Conservation (phyloP, 1,140 invertebrate species). For the Stenopsyche tienmushanensis region DNA sequence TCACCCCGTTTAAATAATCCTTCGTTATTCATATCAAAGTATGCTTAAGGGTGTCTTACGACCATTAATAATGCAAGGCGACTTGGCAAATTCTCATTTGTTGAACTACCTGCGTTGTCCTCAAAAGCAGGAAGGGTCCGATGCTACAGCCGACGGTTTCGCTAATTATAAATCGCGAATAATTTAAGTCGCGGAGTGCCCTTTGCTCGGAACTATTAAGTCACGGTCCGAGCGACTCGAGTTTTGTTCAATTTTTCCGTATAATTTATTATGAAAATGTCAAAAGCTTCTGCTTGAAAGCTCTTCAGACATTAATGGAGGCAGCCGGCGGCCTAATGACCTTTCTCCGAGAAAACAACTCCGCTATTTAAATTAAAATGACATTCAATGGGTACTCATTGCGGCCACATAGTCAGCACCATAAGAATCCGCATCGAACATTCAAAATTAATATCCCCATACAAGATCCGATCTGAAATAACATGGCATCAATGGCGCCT, state of each 20-base stretch:
- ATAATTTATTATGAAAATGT: constrained; percentile 36
- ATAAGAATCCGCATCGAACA: background rate
- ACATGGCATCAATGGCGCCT: background rate
- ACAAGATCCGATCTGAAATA: background rate
- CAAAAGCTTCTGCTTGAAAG: constrained; percentile 33
- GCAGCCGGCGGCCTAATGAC: constrained; percentile 35
- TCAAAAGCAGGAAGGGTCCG: constrained; percentile 8
- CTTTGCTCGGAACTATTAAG: constrained; percentile 1
- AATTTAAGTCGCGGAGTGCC: background rate
- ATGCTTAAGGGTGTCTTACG: constrained; percentile 24
- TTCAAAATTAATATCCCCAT: background rate
- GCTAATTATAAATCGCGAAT: constrained; percentile 18
- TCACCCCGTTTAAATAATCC: constrained; percentile 32
- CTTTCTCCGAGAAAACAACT: constrained; percentile 33
- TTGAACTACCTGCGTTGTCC: constrained; percentile 19
- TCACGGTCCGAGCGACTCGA: background rate
- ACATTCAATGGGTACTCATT: constrained; percentile 21
- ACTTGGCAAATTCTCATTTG: constrained; percentile 36
- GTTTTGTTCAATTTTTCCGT: too few species aligned
- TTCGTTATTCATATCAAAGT: constrained; percentile 34
- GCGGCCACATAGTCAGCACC: background rate
- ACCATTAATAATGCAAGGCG: constrained; percentile 39
- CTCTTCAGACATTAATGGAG: constrained; percentile 25
- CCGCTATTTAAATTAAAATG: constrained; percentile 37
- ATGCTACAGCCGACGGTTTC: constrained; percentile 14